Percentiles rank a stretch among this genome's conserved stretches.
These are phyloP conservation scores for Semotilus atromaculatus DNA, from an alignment of 2,797 vertebrate genomes.

Conservation along the genomic window DNA sequence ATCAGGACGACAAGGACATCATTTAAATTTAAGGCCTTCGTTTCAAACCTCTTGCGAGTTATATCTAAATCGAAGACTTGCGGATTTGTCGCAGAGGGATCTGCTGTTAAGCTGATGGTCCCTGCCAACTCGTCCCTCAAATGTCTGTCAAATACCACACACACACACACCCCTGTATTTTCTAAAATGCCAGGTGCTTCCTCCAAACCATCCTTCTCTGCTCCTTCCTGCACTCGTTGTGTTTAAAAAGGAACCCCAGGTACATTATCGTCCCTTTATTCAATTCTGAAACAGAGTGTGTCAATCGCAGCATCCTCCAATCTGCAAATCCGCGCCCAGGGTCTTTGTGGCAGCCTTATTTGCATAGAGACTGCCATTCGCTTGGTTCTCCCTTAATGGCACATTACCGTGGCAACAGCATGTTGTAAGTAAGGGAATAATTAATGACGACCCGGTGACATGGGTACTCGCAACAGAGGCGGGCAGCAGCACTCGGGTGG, in stretches of 20 bases:
- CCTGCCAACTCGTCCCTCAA: conserved; percentile 26
- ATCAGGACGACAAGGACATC: conserved; percentile 10
- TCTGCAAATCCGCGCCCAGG: conserved; percentile 51
- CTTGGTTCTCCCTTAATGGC: conserved; percentile 47
- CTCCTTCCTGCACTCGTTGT: conserved; percentile 43
- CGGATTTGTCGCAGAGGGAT: conserved; percentile 16
- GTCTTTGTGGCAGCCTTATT: conserved; percentile 68
- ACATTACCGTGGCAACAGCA: conserved; percentile 56
- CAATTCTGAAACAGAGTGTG: conserved; percentile 57
- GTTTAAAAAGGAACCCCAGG: conserved; percentile 55
- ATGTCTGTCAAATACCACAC: conserved; percentile 48
- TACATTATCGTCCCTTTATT: conserved; percentile 60
- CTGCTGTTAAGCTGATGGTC: conserved; percentile 36
- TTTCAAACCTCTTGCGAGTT: conserved; percentile 26
- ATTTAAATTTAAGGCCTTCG: not conserved
- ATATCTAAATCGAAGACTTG: conserved; percentile 8
- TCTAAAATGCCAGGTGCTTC: conserved; percentile 39
- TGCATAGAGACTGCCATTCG: conserved; percentile 49
- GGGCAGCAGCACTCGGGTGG: conserved; percentile 1
- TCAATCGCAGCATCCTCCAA: conserved; percentile 44
- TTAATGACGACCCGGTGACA: conserved; percentile 58
- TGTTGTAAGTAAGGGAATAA: conserved; percentile 58
- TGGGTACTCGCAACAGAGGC: conserved; percentile 29
- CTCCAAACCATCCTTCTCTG: conserved; percentile 20
- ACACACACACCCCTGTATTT: conserved; percentile 22